These are phyloP conservation scores for Nebria ingens DNA, from an alignment of 1,140 invertebrate genomes.

Conservation along the genomic window DNA sequence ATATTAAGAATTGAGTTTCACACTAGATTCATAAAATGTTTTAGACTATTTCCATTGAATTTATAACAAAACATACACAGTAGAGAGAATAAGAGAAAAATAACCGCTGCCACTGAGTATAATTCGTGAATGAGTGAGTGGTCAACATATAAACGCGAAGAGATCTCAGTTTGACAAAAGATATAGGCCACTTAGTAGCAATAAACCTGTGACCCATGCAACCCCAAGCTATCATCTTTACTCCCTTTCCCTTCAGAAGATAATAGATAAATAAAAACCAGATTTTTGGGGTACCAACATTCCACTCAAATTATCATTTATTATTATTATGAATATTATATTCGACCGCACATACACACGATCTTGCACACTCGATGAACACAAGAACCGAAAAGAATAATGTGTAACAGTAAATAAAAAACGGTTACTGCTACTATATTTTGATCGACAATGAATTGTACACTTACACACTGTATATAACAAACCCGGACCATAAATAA, in stretches of 20 bases:
- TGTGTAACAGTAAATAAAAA: not conserved
- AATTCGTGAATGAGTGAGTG: slow-evolving; percentile 1
- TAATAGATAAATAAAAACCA: not conserved
- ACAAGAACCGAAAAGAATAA: not conserved
- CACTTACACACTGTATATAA: too few relatives aligned
- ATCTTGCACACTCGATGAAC: not conserved
- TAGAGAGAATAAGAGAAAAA: too few relatives aligned
- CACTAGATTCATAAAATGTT: too few relatives aligned
- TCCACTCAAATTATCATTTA: not conserved
- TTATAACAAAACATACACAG: too few relatives aligned
- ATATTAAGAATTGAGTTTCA: too few relatives aligned
- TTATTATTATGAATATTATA: slow-evolving; percentile 1
- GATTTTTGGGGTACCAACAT: not conserved
- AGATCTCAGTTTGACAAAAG: not conserved
- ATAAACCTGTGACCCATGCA: not conserved
- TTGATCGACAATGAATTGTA: too few relatives aligned
- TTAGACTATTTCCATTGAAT: too few relatives aligned
- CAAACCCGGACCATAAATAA: too few relatives aligned
- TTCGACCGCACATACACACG: not conserved
- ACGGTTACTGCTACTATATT: not conserved
- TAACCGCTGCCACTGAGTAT: not conserved
- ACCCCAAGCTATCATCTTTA: not conserved
- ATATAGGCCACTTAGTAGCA: slow-evolving; percentile 6
- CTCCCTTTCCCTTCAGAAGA: not conserved
- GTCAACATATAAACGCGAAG: slow-evolving; percentile 1